Conservation (phyloP, 2,888 invertebrate genomes). For the Lamellibrachia columna region DNA sequence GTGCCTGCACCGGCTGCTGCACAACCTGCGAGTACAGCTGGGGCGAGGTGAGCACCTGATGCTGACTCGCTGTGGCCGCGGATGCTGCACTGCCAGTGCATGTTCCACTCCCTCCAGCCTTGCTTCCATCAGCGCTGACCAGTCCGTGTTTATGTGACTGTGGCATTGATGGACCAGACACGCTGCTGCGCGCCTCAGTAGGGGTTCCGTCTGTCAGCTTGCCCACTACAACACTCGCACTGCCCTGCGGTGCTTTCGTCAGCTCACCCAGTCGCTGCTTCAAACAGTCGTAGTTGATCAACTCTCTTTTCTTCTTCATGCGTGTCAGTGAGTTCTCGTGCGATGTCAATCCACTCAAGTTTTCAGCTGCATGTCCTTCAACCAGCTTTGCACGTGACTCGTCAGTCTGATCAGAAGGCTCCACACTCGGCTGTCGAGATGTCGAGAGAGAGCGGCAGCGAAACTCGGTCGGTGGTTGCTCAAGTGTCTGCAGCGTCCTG, state of each 20-base stretch:
- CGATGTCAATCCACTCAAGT: conserved; percentile 32
- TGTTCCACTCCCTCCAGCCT: not conserved
- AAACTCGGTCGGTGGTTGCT: not conserved
- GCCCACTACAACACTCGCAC: not conserved
- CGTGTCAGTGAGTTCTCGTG: conserved; percentile 34
- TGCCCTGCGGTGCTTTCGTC: conserved; percentile 25
- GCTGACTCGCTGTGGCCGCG: conserved; percentile 18
- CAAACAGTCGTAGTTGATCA: conserved; percentile 43
- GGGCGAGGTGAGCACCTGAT: not conserved
- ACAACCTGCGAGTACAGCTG: conserved; percentile 18
- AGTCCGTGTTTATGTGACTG: not conserved
- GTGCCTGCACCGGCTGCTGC: conserved; percentile 29
- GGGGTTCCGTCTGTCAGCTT: not conserved
- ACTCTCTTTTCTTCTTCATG: conserved; percentile 27
- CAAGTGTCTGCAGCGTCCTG: not conserved
- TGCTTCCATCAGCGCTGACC: not conserved
- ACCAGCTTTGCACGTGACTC: not conserved
- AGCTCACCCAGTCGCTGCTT: conserved; percentile 44
- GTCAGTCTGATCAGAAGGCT: conserved; percentile 29
- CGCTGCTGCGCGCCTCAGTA: not conserved
- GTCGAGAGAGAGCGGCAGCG: conserved; percentile 26
- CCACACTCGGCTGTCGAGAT: conserved; percentile 37
- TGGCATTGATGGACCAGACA: not conserved
- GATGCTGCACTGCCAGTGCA: not conserved
- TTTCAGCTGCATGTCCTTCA: conserved; percentile 17